Evolutionary conservation across 2,888 invertebrate species (phyloP).

Genomic region (Diabrotica balteata): DNA sequence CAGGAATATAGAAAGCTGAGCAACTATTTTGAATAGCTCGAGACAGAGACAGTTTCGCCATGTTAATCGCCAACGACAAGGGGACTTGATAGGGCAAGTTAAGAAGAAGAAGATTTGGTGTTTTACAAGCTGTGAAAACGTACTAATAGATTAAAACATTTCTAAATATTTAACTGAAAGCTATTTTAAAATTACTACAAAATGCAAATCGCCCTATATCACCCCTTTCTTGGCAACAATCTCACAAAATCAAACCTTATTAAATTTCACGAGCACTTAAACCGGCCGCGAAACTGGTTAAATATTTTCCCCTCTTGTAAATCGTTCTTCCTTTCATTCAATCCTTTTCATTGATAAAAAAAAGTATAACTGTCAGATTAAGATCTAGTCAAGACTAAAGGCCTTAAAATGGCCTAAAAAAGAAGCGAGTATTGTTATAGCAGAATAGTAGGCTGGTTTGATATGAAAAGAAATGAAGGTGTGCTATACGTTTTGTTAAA

Average conservation of each 20-base stretch:
- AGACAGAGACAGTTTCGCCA: too few species aligned
- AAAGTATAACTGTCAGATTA: conserved; percentile 44
- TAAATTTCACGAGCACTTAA: neutral
- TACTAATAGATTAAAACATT: too few species aligned
- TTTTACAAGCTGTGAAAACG: too few species aligned
- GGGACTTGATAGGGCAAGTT: too few species aligned
- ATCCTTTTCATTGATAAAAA: conserved; percentile 23
- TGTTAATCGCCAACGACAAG: too few species aligned
- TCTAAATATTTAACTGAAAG: too few species aligned
- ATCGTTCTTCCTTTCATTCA: conserved; percentile 15
- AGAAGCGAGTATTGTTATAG: conserved; percentile 14
- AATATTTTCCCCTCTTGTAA: conserved; percentile 21
- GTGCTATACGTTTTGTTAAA: conserved; percentile 29
- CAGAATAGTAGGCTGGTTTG: conserved; percentile 26
- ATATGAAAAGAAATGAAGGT: conserved; percentile 25
- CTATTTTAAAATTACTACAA: neutral
- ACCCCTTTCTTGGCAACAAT: too few species aligned
- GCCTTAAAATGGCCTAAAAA: conserved; percentile 39
- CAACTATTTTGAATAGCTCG: too few species aligned
- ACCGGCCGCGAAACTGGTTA: conserved; percentile 13
- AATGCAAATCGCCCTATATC: neutral
- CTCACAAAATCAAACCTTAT: too few species aligned
- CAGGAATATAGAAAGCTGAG: too few species aligned
- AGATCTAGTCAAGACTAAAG: conserved; percentile 35
- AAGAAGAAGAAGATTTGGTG: too few species aligned